These are phyloP conservation scores for Lampris incognitus DNA, from an alignment of 2,113 vertebrate genomes.

Conservation along the genomic window DNA sequence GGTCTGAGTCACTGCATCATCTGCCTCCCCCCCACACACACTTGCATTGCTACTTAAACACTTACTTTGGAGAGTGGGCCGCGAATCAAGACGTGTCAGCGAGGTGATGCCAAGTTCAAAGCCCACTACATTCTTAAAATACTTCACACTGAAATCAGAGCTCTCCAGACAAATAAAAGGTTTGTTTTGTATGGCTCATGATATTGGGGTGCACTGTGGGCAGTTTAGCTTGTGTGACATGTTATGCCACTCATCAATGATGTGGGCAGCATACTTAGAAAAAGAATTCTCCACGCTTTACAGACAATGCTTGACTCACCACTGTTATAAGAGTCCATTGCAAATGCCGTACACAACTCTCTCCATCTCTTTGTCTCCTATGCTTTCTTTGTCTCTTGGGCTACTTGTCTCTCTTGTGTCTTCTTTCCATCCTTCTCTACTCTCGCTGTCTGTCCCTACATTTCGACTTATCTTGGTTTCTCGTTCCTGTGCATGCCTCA, in stretches of 20 bases:
- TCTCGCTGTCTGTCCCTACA: not conserved
- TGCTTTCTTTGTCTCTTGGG: not conserved
- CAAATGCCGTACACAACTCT: no score
- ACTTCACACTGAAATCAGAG: no score
- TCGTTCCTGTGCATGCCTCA: no score
- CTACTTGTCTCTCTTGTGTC: not conserved
- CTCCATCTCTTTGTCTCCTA: not conserved
- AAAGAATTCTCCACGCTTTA: not conserved
- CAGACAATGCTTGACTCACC: slow-evolving; percentile 8
- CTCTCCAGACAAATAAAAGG: no score
- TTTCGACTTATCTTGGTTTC: no score
- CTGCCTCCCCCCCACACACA: slow-evolving; percentile 16
- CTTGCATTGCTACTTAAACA: slow-evolving; percentile 58
- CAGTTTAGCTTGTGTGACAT: slow-evolving; percentile 4
- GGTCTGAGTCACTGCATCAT: slow-evolving; percentile 61
- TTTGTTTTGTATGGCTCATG: not conserved
- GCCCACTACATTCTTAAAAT: not conserved
- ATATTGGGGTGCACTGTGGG: not conserved
- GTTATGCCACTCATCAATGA: not conserved
- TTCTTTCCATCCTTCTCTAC: not conserved
- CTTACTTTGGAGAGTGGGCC: slow-evolving; percentile 51
- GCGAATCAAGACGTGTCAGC: slow-evolving; percentile 1
- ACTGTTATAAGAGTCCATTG: not conserved
- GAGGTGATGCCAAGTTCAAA: slow-evolving; percentile 25
- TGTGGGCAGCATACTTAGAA: no score